Evolutionary conservation across 2,113 vertebrate species (phyloP), one percentile per base, ranked within the genome.

Genomic region (Sitta europaea): DNA sequence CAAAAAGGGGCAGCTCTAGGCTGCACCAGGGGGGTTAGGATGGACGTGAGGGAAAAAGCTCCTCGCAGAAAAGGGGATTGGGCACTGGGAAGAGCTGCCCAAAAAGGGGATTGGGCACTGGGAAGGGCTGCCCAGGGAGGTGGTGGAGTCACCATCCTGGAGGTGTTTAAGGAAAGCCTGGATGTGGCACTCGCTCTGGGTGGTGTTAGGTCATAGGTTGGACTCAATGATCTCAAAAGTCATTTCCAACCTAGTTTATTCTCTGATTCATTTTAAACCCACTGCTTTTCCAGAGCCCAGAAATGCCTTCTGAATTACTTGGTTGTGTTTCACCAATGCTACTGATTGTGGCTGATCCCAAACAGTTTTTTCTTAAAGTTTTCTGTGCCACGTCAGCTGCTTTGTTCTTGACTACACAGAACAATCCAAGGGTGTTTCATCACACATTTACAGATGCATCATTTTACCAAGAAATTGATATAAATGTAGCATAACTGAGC

Each of bases 371-470:
- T 9, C 23, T 42, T 66, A 6, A 17, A 3, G 2, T 14, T 81
- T 74, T 9, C 27, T 67, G 38, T 38, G 50, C 45, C 7, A 0
- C 0, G 10, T 45, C 13, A 25, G 45, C 10, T 0, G 0, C 38
- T 61, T 61, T 79, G 36, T 54, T 63, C 58, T 47, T 3, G 1
- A 3, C 55, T n/a, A 8, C 5, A 5, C 14, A 28, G 25, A 10
- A 10, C 0, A 36, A 5, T 42, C 35, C 40, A 25, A 8, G 55
- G 27, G 33, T 55, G 2, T 33, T 29, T 7, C 4, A 42, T 25
- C 40, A 51, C 19, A 21, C 5, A 0, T 10, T 70, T 57, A 53
- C 38, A 50, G 25, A 14, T 33, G 9, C 10, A 10, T 42, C 12
- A 0, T 63, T 75, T 75, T 40, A 13, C 27, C 29, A 45, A 24